phyloP scores from a whole-genome alignment of 2,113 vertebrate species.

The Misgurnus anguillicaudatus region DNA sequence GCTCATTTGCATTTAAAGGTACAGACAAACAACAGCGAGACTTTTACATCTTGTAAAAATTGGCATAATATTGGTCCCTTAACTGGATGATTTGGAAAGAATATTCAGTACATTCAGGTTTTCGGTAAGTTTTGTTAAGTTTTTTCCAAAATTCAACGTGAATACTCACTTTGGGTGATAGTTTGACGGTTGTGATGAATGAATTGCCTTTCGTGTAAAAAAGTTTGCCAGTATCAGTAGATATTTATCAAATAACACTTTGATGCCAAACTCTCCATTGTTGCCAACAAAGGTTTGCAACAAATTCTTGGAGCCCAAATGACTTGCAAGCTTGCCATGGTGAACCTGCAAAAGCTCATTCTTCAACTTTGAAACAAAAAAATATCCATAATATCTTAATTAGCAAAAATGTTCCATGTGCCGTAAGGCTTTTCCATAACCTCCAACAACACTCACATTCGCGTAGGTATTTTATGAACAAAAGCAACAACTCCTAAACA shows the following conservation, averaged over 20 bases:
- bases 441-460: background rate
- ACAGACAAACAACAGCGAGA: too few relatives aligned
- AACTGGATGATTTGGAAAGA: background rate
- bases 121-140: background rate
- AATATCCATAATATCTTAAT: background rate
- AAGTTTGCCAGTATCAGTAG: background rate
- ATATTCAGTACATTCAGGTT: background rate
- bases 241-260: background rate
- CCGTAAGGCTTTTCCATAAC: background rate
- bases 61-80: too few relatives aligned
- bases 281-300: background rate
- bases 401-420: background rate
- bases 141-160: background rate
- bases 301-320: background rate
- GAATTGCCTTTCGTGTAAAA: background rate
- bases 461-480: slow-evolving; percentile 3
- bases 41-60: too few relatives aligned
- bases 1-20: too few relatives aligned
- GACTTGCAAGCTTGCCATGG: background rate
- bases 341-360: too few relatives aligned
- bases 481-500: slow-evolving; percentile 29
- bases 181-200: background rate
- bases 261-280: background rate
- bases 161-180: background rate
- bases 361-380: slow-evolving; percentile 1